Evolutionary conservation across 2,113 vertebrate species (phyloP).

Genomic region (Tauraco erythrolophus): DNA sequence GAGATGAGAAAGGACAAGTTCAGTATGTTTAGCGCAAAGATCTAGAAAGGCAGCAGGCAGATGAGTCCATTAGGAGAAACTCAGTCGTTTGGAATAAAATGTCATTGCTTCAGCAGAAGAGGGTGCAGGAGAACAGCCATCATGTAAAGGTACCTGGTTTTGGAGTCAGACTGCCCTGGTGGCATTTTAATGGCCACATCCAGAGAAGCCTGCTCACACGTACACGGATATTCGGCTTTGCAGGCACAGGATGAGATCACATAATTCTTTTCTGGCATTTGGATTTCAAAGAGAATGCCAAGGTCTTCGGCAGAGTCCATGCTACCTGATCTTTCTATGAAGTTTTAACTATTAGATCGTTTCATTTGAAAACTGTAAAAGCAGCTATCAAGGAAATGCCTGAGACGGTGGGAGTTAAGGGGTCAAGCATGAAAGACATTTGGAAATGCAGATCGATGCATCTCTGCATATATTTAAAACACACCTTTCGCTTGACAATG

Average conservation of each 20-base stretch:
- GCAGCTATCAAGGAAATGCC: background rate
- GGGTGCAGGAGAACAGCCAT: background rate
- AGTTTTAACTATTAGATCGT: background rate
- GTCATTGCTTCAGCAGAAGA: background rate
- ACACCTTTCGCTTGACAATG: background rate
- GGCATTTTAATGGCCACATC: background rate
- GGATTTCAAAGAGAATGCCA: background rate
- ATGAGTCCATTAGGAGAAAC: background rate
- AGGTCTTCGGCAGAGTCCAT: background rate
- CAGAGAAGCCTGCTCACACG: background rate
- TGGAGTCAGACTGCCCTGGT: background rate
- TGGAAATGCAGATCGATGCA: background rate
- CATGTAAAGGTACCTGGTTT: background rate
- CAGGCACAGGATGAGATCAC: background rate
- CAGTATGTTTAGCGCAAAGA: background rate
- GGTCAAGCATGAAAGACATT: background rate
- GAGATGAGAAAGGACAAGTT: background rate
- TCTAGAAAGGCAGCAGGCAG: background rate
- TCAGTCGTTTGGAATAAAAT: background rate
- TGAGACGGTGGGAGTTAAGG: background rate
- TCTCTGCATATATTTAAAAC: background rate
- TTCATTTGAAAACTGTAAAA: background rate
- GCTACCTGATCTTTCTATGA: background rate
- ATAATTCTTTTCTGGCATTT: background rate
- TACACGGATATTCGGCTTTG: background rate